These are phyloP conservation scores for Aldabrachelys gigantea DNA, from an alignment of 2,113 vertebrate species.

Conservation along the genomic window DNA sequence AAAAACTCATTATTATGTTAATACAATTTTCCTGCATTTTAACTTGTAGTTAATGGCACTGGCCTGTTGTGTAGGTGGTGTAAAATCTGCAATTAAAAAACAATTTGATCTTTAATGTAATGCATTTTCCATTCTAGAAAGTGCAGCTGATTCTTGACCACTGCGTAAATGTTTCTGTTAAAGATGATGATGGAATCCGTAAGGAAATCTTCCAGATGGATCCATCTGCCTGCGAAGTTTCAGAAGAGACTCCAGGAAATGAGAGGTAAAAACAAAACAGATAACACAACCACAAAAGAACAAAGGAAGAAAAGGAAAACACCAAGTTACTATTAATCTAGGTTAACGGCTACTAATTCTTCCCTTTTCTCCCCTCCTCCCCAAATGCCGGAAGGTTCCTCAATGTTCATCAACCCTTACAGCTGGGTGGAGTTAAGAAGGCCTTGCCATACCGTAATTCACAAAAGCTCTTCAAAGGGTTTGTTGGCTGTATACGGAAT, in stretches of 20 bases:
- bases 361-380: not conserved
- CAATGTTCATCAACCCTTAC: constrained; percentile 86
- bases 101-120: rapidly evolving
- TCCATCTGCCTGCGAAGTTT: constrained; percentile 82
- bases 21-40: not conserved
- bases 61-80: not conserved
- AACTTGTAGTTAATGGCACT: not conserved
- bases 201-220: constrained; percentile 73
- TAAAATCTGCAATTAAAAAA: not conserved
- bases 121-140: constrained; percentile 72
- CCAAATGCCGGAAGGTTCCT: constrained; percentile 75
- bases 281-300: not conserved
- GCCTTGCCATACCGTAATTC: constrained; percentile 54
- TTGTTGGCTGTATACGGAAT: constrained; percentile 88
- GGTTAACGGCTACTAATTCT: not conserved
- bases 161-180: constrained; percentile 77
- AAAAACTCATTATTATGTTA: not conserved
- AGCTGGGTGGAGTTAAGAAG: constrained; percentile 88
- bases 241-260: constrained; percentile 80
- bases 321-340: not conserved
- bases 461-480: constrained; percentile 77
- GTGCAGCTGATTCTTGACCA: constrained; percentile 89
- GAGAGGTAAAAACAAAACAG: constrained; percentile 77
- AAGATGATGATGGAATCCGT: constrained; percentile 61
- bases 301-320: not conserved